phyloP scores from a whole-genome alignment of 2,113 vertebrate genomes.

The Arenaria interpres region DNA sequence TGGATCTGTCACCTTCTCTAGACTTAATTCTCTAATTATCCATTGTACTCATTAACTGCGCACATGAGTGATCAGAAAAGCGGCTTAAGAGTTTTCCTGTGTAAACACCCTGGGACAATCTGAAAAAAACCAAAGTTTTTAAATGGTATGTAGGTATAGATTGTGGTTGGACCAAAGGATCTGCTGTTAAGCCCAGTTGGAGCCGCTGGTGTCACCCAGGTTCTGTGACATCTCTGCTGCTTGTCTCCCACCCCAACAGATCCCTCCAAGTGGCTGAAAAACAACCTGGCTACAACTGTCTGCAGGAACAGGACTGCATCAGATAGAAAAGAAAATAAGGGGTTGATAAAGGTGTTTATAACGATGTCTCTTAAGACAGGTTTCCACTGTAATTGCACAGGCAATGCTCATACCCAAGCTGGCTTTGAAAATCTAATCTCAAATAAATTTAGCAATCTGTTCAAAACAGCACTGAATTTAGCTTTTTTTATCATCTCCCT shows the following conservation, averaged over 20 bases:
- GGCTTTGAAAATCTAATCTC: not conserved
- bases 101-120: not conserved
- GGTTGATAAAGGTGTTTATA: not conserved
- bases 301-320: not conserved
- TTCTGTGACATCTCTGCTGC: accelerated
- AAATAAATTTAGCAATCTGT: not conserved
- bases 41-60: not conserved
- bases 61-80: not conserved
- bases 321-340: not conserved
- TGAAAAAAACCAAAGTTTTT: not conserved
- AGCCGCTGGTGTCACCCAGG: not conserved
- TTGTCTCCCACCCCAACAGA: not conserved
- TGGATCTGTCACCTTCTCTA: not conserved
- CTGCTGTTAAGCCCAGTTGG: not conserved
- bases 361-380: not conserved
- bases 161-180: not conserved
- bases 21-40: not conserved
- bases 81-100: not conserved
- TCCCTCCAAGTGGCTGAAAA: not conserved
- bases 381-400: not conserved
- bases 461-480: not conserved
- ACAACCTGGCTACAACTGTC: not conserved
- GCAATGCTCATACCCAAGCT: not conserved
- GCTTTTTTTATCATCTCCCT: not conserved
- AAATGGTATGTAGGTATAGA: not conserved